Evolutionary conservation across 2,113 vertebrate species (phyloP), one percentile per base, ranked within the genome.

Genomic region (Gobius niger): DNA sequence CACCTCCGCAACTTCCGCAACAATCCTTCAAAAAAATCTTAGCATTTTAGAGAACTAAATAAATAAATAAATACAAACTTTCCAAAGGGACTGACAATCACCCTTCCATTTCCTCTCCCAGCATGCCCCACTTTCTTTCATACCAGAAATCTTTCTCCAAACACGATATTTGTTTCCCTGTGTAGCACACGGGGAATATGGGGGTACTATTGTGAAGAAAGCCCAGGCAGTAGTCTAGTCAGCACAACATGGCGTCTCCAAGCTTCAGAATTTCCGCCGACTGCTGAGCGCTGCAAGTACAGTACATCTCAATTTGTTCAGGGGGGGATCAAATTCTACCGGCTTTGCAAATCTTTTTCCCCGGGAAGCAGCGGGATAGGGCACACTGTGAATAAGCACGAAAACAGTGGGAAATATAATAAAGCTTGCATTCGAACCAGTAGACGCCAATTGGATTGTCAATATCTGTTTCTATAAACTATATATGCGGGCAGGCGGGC

Each of bases 281-380:
- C 85, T 87, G 85, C 89, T 91, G 88, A 88, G 84, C 72, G n/a
- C 88, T 83, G 89, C 85, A 89, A 88, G 81, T 84, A 78, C 74
- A 76, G 70, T 80, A 86, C 84, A 82, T 90, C 81, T 89, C 90
- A 87, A 88, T 90, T 85, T 85, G 87, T 85, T 85, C 84, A 72
- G 67, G 70, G 82, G 75, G 75, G 85, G 84, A 91, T 91, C 85
- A 88, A 78, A 88, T 91, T 88, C 81, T 61, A 80, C 83, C 59
- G 70, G 75, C 85, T 88, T 34, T 86, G 86, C 88, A 90, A 85
- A 87, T 90, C 85, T 84, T 54, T 56, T 57, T 34, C 24, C 54
- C 12, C 34, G 50, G 42, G 34, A 47, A 77, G 67, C 69, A 73
- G 80, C 82, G 64, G 76, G 78, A 19, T n/a, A 72, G 24, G 65